Conservation (phyloP, 2,113 vertebrate species). For the Anolis carolinensis region DNA sequence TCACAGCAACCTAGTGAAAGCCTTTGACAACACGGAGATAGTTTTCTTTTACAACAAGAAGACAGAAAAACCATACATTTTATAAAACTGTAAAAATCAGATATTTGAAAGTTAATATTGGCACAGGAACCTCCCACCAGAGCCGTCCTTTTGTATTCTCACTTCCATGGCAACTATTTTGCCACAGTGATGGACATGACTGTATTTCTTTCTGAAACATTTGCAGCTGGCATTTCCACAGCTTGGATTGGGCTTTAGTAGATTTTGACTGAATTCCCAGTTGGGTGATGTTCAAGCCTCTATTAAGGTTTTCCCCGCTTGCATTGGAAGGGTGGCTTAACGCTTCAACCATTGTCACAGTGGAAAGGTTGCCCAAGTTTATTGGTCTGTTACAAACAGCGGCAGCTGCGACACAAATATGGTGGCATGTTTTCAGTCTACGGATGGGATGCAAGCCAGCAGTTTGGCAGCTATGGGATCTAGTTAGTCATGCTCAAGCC, state of each 20-base stretch:
- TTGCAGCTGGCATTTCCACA: neutral
- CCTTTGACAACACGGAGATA: too few species aligned
- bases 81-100: too few species aligned
- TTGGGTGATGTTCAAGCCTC: neutral
- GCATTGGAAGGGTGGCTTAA: slow-evolving; percentile 31
- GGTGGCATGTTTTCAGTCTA: slow-evolving; percentile 62
- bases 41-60: too few species aligned
- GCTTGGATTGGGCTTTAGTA: slow-evolving; percentile 15
- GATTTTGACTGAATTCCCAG: neutral
- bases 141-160: too few species aligned
- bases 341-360: slow-evolving; percentile 72
- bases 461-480: slow-evolving; percentile 55
- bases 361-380: slow-evolving; percentile 68
- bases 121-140: too few species aligned
- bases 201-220: too few species aligned
- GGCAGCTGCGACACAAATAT: slow-evolving; percentile 78
- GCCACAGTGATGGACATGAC: too few species aligned
- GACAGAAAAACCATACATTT: too few species aligned
- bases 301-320: slow-evolving; percentile 30
- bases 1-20: too few species aligned
- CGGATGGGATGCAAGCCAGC: slow-evolving; percentile 69
- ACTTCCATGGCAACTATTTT: too few species aligned
- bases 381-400: slow-evolving; percentile 67
- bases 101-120: too few species aligned
- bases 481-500: slow-evolving; percentile 57